Evolutionary conservation across 2,113 vertebrate genomes (phyloP).

Genomic region (Pogona vitticeps): DNA sequence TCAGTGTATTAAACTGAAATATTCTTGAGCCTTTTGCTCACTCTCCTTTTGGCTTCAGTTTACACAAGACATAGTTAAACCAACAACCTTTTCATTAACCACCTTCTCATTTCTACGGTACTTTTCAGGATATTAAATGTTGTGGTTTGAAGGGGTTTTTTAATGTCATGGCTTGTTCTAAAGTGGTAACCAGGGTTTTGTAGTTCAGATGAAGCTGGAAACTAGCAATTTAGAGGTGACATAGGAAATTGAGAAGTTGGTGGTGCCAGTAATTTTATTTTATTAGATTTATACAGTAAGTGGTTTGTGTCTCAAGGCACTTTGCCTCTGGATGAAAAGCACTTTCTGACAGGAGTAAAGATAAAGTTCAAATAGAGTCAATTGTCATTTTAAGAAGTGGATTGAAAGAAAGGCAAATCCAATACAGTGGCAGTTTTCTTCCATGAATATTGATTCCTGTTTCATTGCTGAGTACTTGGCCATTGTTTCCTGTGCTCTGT

Average conservation of each 20-base stretch:
- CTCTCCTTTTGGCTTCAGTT: background rate
- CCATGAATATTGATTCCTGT: background rate
- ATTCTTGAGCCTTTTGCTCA: background rate
- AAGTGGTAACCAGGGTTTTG: background rate
- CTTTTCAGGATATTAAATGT: background rate
- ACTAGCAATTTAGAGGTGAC: background rate
- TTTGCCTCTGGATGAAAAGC: background rate
- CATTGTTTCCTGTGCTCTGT: background rate
- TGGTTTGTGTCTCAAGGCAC: no score
- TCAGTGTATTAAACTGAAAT: background rate
- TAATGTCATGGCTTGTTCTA: background rate
- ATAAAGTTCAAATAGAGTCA: background rate
- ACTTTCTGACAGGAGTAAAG: background rate
- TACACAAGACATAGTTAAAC: background rate
- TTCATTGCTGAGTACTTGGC: background rate
- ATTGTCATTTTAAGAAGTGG: background rate
- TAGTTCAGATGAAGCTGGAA: background rate
- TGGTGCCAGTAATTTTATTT: no score
- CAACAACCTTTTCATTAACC: background rate
- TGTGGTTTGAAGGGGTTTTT: background rate
- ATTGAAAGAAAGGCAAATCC: background rate
- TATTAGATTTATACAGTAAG: no score
- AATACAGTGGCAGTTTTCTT: background rate
- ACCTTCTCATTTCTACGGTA: background rate
- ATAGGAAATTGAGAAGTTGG: no score